Base-by-base conservation (phyloP, 2,888 invertebrate species). In the Thera britannica region DNA sequence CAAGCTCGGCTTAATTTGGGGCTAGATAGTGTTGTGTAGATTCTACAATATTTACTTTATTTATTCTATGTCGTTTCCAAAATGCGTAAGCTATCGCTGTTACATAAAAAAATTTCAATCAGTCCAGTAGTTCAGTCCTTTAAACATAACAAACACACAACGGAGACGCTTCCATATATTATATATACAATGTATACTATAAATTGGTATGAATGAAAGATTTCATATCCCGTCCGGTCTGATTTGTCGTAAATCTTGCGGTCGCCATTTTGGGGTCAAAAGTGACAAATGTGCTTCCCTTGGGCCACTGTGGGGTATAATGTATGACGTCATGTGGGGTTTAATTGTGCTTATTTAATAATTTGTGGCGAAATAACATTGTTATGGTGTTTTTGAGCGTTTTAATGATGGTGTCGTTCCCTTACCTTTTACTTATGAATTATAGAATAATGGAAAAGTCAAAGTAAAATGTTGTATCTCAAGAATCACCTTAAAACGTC, bases 261-360 rank as follows among this genome's bases (percentile, higher is more conserved):
- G 57, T 38, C 56, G 51, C 65, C 65, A 59, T 65, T 58, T 57
- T n/a, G 62, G 8, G 56, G 35, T 12, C 23, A 41, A 61, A 56
- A 67, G 57, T 62, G 66, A 67, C 58, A 58, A 67, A 62, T 67
- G 58, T 46, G 11, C 34, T 58, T 52, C 46, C 58, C 6, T 36
- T 51, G 44, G 61, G 41, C 44, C 61, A 38, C 41, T 57, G 49
- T 7, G 44, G 51, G 34, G 56, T 35, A 55, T 58, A 65, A 54
- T 48, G 61, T 51, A 48, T 23, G 23, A 23, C 23, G 23, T 23
- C 23, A 12, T 12, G 35, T 56, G 51, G 48, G 4, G 34, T 49
- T 66, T 57, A 61, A 61, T 66, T 34, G 55, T 60, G 57, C 56
- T 60, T 65, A 65, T 60, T 57, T 56, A 34, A 44, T 66, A 51